Conservation (phyloP, 2,797 vertebrate species). For the Periparus ater region DNA sequence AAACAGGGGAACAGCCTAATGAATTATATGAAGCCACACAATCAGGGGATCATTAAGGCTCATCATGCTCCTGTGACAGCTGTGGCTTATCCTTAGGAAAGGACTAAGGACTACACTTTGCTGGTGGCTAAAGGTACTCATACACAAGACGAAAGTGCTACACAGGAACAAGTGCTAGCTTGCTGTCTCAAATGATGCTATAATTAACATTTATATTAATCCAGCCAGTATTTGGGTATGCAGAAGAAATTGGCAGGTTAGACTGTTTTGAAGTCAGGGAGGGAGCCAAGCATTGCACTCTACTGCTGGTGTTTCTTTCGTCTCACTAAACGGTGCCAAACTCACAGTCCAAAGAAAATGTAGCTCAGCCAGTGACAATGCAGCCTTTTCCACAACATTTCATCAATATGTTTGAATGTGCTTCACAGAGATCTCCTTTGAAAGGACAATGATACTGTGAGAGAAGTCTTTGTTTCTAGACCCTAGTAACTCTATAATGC, state of each 20-base stretch:
- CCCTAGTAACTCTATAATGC: not conserved
- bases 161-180: slow-evolving; percentile 10
- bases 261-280: slow-evolving; percentile 11
- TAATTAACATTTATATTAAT: slow-evolving; percentile 45
- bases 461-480: not conserved
- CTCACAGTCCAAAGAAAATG: slow-evolving; percentile 33
- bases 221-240: not conserved
- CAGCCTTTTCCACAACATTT: slow-evolving; percentile 35
- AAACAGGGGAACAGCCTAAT: not conserved
- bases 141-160: not conserved
- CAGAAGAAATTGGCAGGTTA: slow-evolving; percentile 30
- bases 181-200: not conserved
- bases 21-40: not conserved
- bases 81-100: not conserved
- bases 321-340: not conserved
- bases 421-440: not conserved
- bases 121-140: not conserved
- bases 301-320: not conserved
- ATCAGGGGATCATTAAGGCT: not conserved
- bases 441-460: not conserved
- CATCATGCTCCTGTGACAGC: not conserved
- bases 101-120: too few relatives aligned
- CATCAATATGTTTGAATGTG: not conserved
- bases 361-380: not conserved
- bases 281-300: slow-evolving; percentile 37